Evolutionary conservation across 2,113 vertebrate species (phyloP).

Genomic region (Hydrolagus affinis): DNA sequence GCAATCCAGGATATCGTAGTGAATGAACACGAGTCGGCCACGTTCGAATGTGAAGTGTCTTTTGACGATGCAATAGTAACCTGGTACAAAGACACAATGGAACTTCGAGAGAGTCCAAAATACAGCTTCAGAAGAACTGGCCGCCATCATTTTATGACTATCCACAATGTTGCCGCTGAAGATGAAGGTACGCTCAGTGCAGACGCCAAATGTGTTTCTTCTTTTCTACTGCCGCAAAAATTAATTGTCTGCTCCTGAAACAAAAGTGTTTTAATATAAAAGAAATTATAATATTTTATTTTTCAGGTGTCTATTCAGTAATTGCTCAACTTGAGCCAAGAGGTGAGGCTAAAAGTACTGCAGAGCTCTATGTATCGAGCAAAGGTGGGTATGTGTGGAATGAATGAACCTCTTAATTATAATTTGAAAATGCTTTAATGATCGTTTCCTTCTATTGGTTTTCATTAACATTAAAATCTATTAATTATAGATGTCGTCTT

Average conservation of each 20-base stretch:
- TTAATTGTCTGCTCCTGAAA: too few relatives aligned
- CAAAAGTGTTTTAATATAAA: slow-evolving; percentile 34
- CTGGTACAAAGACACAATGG: slow-evolving; percentile 92
- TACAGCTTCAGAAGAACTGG: slow-evolving; percentile 92
- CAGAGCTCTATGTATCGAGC: slow-evolving; percentile 79
- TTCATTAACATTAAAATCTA: slow-evolving; percentile 14
- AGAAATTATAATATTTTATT: slow-evolving; percentile 48
- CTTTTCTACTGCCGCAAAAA: slow-evolving; percentile 10
- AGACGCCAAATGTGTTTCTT: slow-evolving; percentile 7
- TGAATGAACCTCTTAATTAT: background rate
- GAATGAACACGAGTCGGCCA: slow-evolving; percentile 85
- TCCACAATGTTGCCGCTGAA: slow-evolving; percentile 85
- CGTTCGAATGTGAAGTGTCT: slow-evolving; percentile 94
- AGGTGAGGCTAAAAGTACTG: slow-evolving; percentile 80
- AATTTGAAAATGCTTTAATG: background rate
- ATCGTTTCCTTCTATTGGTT: background rate
- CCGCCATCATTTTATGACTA: slow-evolving; percentile 95
- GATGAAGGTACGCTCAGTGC: slow-evolving; percentile 79
- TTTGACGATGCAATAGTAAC: slow-evolving; percentile 94
- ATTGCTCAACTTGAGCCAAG: slow-evolving; percentile 84
- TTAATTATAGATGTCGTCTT: slow-evolving; percentile 12
- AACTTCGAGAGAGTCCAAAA: slow-evolving; percentile 84
- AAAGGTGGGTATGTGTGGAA: slow-evolving; percentile 63
- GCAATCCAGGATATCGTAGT: slow-evolving; percentile 96
- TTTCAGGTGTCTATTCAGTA: slow-evolving; percentile 90